Evolutionary conservation across 1,140 invertebrate species (phyloP), one percentile per base, ranked within the genome.

Genomic region (Rhopalosiphum padi): DNA sequence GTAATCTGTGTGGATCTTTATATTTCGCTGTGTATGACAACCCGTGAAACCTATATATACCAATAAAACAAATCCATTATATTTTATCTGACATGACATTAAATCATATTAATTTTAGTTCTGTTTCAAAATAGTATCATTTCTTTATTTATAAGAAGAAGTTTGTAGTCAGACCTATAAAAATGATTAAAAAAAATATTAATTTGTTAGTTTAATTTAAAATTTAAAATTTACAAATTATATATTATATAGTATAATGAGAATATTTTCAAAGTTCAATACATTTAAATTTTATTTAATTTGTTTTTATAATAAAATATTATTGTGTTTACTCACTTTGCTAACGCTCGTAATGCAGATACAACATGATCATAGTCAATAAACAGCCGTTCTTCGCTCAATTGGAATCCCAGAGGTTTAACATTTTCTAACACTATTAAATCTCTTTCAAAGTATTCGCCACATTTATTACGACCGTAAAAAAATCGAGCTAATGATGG

Each of bases 371-470:
- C 7, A 18, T 90, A 53, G 8, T 90, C 82, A 0, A 94, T 18
- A 2, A 90, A 53, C 35, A 85, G 30, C 41, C 93, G 90, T 15
- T 89, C 46, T 55, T 93, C n/a, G 25, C 46, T 41, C 21, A 93
- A 35, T 30, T n/a, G 3, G 21, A 46, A 94, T 7, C 87, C 91
- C 25, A 83, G 7, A 3, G 30, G 1, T 2, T 11, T 48, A 7
- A 87, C 46, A 21, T 93, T 68, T 30, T 94, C 88, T 53, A 94
- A 68, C 1, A 94, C 9, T 8, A 94, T 87, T 9, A 91, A 55
- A 55, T 94, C 93, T 15, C 48, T 88, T 55, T 85, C 41, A 4
- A 3, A 1, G 46, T 35, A 86, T 1, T 90, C 41, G 0, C 51
- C 86, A 22, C 82, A n/a, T n/a, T 25, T 68, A 35, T 90, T 90